Evolutionary conservation across 2,797 vertebrate genomes (phyloP), one percentile per base, ranked within the genome.

Genomic region (Phataginus tetradactyla): DNA sequence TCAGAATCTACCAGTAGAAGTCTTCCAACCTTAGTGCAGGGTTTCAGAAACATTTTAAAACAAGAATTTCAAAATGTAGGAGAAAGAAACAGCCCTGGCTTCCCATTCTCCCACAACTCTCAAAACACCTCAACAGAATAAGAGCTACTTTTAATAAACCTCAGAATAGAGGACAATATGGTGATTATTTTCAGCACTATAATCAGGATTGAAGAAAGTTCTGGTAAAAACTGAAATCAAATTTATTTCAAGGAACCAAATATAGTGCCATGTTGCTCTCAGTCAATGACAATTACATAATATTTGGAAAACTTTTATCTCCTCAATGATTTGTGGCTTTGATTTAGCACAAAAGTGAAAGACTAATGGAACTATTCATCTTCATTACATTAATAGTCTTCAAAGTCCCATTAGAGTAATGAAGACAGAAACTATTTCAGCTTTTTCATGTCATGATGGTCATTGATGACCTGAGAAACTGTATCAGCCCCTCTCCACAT

Each of bases 371-470:
- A 51, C 45, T 90, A 93, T 95, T 86, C 81, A 91, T 93, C 74
- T 97, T 96, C 87, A 93, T 97, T 95, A 86, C 68, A 42, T 27
- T 77, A 96, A 96, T 78, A 89, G 92, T 61, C n/a, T 51, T 96
- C 68, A 81, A 81, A 89, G 89, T 78, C 42, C 79, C 93, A 89
- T 81, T 96, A 88, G 25, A 74, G 9, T 96, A 96, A 96, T 97
- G 68, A 96, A 96, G 92, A 91, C 37, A 86, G 74, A 96, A 93
- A 81, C 14, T 34, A 63, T 88, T 93, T 49, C n/a, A 91, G 71
- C 14, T 93, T 96, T 64, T 64, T 85, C 63, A 61, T 4, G 1
- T 91, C 79, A 63, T 89, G 91, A 93, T 66, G 55, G 39, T 77
- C 86, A 93, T 45, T 85, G 72, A 34, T 0, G 0, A 77, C 57